Percentiles rank a stretch among this genome's conserved stretches.
Evolutionary conservation across 2,797 vertebrate genomes (phyloP).

Genomic region (Helostoma temminkii): DNA sequence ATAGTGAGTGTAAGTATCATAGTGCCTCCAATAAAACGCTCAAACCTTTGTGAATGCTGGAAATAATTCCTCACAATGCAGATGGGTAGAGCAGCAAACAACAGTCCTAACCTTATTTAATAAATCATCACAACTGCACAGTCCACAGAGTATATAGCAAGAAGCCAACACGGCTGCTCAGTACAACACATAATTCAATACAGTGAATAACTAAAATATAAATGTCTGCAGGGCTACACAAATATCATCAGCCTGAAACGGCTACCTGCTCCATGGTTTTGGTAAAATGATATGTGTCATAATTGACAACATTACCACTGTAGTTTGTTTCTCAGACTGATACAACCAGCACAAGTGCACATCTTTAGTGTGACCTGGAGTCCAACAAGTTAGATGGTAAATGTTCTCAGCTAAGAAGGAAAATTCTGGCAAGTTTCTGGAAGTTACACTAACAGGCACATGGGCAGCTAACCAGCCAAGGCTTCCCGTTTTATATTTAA

Average conservation of each 20-base stretch:
- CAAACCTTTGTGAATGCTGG: background rate
- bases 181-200: conserved; percentile 16
- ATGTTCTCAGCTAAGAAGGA: conserved; percentile 6
- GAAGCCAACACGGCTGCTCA: conserved; percentile 19
- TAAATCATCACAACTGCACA: conserved; percentile 48
- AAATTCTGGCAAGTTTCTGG: background rate
- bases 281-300: background rate
- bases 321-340: background rate
- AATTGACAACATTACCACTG: too few relatives aligned
- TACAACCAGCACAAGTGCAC: background rate
- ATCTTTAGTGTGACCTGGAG: background rate
- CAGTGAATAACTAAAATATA: conserved; percentile 8
- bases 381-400: too few relatives aligned
- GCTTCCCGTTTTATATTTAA: background rate
- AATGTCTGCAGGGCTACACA: background rate
- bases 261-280: background rate
- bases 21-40: background rate
- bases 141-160: conserved; percentile 22
- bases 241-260: background rate
- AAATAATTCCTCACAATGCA: background rate
- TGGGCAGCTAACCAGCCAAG: conserved; percentile 4
- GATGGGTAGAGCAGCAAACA: conserved; percentile 20
- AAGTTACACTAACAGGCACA: background rate
- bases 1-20: too few relatives aligned
- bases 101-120: conserved; percentile 24